phyloP scores from a whole-genome alignment of 2,113 vertebrate genomes.

The Myiozetetes cayanensis region DNA sequence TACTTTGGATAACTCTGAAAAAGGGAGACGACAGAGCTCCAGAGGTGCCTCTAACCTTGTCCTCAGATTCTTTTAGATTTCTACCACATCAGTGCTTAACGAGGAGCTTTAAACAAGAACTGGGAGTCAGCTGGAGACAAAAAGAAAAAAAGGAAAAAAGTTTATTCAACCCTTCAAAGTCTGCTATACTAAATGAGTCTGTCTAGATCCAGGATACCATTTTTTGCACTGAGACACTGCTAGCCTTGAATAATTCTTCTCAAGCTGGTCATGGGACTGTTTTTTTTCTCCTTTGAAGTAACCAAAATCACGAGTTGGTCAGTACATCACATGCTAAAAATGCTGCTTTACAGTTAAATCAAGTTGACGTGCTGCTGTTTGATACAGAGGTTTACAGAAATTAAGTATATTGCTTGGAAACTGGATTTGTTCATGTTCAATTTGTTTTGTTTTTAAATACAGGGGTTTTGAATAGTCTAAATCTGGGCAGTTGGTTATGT shows the following conservation, averaged over 20 bases:
- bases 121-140: background rate
- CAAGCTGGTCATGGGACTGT: background rate
- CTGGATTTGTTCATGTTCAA: background rate
- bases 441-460: background rate
- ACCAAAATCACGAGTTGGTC: conserved; percentile 4
- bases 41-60: background rate
- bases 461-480: background rate
- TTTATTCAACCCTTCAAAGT: background rate
- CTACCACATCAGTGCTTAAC: rapidly evolving
- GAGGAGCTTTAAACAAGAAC: background rate
- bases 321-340: background rate
- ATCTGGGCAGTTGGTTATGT: background rate
- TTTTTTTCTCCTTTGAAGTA: background rate
- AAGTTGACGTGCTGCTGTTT: background rate
- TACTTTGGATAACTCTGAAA: background rate
- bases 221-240: background rate
- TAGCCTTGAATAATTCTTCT: background rate
- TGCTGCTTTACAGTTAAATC: background rate
- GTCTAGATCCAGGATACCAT: rapidly evolving
- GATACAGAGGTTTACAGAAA: background rate
- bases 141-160: background rate
- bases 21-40: background rate
- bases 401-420: background rate
- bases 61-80: background rate
- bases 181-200: background rate